Percentiles rank a stretch among this genome's conserved stretches.
These are phyloP conservation scores for Lophotis ruficrista DNA, from an alignment of 2,113 vertebrate species.

Conservation along the genomic window DNA sequence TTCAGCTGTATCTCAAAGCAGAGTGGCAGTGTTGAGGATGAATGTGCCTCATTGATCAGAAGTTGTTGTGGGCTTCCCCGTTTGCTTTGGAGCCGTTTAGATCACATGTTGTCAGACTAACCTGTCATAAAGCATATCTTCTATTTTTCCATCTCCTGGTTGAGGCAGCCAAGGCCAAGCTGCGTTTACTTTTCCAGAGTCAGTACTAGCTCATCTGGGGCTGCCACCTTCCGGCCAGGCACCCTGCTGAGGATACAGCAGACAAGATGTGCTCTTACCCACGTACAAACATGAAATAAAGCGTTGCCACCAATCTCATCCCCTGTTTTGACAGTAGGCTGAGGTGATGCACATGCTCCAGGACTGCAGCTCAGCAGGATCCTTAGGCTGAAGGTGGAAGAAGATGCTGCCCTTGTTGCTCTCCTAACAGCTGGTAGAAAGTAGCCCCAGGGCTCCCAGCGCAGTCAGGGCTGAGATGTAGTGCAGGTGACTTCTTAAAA, in stretches of 20 bases:
- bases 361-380: neutral
- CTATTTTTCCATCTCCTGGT: neutral
- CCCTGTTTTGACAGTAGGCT: neutral
- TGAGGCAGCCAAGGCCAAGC: neutral
- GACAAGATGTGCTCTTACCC: neutral
- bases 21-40: neutral
- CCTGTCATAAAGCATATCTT: accelerated
- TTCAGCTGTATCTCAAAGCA: neutral
- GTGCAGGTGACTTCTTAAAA: neutral
- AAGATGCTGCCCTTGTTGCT: neutral
- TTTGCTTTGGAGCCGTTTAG: neutral
- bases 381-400: neutral
- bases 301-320: neutral
- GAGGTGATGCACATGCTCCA: neutral
- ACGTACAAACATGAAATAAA: neutral
- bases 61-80: neutral
- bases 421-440: neutral
- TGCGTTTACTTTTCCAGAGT: neutral
- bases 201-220: neutral
- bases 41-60: neutral
- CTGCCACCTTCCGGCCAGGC: neutral
- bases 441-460: neutral
- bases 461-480: neutral
- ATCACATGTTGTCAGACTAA: neutral
- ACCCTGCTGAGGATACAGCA: neutral